These are phyloP conservation scores for Sorex fumeus DNA, from an alignment of 2,113 vertebrate genomes.

Conservation along the genomic window DNA sequence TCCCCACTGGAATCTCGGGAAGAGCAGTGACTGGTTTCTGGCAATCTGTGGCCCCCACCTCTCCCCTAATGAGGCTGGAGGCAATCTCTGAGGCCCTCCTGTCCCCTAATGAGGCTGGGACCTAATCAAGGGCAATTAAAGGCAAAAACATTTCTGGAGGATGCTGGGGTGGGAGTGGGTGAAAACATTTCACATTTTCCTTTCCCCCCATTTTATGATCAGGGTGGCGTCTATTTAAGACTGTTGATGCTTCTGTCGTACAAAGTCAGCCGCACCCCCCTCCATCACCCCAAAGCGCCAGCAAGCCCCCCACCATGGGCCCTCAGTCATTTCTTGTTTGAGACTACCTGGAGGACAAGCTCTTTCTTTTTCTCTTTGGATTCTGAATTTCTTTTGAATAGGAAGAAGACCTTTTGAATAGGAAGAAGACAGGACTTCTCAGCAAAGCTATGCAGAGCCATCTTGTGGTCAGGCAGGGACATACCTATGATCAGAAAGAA, in stretches of 20 bases:
- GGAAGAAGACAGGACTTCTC: background rate
- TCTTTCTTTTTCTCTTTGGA: background rate
- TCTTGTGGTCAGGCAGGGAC: conserved; percentile 71
- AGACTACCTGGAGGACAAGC: background rate
- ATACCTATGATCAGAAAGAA: background rate
- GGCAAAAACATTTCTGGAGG: background rate
- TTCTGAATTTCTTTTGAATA: background rate
- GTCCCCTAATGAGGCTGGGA: background rate
- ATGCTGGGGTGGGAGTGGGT: background rate
- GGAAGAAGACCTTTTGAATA: background rate
- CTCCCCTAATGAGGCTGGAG: background rate
- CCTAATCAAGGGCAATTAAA: background rate
- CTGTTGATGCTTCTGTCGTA: no score
- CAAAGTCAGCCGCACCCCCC: no score
- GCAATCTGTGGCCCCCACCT: background rate
- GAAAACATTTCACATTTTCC: background rate
- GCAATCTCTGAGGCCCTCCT: fast-evolving
- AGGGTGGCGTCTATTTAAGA: no score
- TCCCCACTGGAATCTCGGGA: background rate
- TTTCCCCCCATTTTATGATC: no score
- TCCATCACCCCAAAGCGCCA: no score
- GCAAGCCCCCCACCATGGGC: no score
- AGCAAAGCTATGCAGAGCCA: conserved; percentile 71
- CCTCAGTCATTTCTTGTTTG: background rate
- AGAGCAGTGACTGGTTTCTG: background rate